Evolutionary conservation across 2,797 vertebrate species (phyloP).

Genomic region (Lagodon rhomboides): DNA sequence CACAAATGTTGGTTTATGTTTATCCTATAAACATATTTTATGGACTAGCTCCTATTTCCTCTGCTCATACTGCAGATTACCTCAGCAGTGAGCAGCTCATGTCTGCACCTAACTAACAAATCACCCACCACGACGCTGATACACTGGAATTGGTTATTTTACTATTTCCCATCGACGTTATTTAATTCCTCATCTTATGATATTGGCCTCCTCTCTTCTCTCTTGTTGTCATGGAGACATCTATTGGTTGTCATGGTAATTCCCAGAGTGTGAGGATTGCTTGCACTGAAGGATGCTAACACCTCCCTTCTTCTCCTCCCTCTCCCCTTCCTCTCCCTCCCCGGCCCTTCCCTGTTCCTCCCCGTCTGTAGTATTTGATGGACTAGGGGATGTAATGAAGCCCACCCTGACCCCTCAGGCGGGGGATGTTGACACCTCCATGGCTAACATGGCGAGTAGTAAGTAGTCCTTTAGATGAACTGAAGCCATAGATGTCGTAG

Average conservation of each 20-base stretch:
- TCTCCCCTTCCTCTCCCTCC: slow-evolving; percentile 6
- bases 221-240: slow-evolving; percentile 78
- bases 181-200: slow-evolving; percentile 5
- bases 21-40: background rate
- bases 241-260: slow-evolving; percentile 75
- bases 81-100: slow-evolving; percentile 1
- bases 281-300: slow-evolving; percentile 63
- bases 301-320: slow-evolving; percentile 31
- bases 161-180: background rate
- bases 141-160: background rate
- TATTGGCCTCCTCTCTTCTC: slow-evolving; percentile 34
- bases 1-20: background rate
- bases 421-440: slow-evolving; percentile 95
- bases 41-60: background rate
- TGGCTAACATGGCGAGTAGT: slow-evolving; percentile 99
- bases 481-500: background rate
- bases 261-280: slow-evolving; percentile 54
- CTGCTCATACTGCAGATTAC: background rate
- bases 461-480: slow-evolving; percentile 80
- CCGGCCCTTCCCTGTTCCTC: background rate
- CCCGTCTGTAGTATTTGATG: slow-evolving; percentile 92
- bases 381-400: slow-evolving; percentile 98
- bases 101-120: background rate
- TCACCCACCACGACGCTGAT: background rate
- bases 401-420: slow-evolving; percentile 94